phyloP scores from a whole-genome alignment of 2,888 invertebrate genomes.

The Drymonia ruficornis region DNA sequence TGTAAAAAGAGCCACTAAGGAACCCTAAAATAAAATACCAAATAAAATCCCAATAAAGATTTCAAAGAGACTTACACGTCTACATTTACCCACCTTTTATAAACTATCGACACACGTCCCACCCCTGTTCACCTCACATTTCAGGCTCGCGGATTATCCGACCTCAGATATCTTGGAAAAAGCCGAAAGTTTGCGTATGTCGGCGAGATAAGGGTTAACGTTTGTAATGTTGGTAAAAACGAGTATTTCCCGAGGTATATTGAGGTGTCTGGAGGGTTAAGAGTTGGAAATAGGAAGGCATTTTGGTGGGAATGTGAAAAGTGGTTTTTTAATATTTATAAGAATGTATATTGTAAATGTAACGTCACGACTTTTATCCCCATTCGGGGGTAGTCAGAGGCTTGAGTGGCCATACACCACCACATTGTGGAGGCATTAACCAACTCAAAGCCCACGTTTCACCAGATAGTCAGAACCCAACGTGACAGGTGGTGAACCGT shows the following conservation, averaged over 20 bases:
- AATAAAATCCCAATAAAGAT: conserved; percentile 7
- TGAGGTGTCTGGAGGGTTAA: neutral
- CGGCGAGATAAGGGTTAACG: conserved; percentile 1
- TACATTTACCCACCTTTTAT: conserved; percentile 5
- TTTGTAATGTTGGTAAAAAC: neutral
- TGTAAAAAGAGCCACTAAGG: too few relatives aligned
- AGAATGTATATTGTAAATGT: too few relatives aligned
- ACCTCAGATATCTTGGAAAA: conserved; percentile 2
- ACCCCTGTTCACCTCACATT: neutral
- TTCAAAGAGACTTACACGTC: conserved; percentile 5
- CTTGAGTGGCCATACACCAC: too few relatives aligned
- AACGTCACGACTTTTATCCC: too few relatives aligned
- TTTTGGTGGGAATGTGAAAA: neutral
- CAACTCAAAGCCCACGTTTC: too few relatives aligned
- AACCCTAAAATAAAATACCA: neutral
- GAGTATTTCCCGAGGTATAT: neutral
- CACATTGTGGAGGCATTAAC: too few relatives aligned
- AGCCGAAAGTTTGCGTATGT: neutral
- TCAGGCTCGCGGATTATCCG: neutral
- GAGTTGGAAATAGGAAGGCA: neutral
- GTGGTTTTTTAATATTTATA: neutral
- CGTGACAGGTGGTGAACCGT: too few relatives aligned
- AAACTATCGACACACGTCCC: conserved; percentile 3
- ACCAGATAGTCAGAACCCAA: too few relatives aligned
- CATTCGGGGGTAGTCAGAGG: too few relatives aligned